Evolutionary conservation across 1,140 invertebrate species (phyloP).

Genomic region (Arion vulgaris): DNA sequence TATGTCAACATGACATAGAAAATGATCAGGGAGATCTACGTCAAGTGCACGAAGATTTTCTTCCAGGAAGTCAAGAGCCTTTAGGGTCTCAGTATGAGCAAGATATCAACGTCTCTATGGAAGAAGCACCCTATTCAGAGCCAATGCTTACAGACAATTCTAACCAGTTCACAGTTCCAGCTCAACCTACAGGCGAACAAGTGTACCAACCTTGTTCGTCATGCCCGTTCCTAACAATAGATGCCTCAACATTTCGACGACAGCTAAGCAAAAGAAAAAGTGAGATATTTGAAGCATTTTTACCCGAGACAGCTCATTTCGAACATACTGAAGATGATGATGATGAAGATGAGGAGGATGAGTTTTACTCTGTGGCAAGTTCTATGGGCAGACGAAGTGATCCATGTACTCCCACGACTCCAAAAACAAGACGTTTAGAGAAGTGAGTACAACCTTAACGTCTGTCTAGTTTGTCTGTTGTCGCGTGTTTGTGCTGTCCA

Average conservation of each 20-base stretch:
- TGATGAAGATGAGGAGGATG: neutral
- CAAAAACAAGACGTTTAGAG: constrained; percentile 1
- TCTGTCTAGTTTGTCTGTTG: too few relatives aligned
- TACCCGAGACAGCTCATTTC: neutral
- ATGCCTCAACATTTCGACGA: neutral
- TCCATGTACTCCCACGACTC: constrained; percentile 5
- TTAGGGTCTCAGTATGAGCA: neutral
- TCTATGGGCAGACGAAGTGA: neutral
- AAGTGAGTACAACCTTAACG: neutral
- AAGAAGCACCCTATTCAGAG: neutral
- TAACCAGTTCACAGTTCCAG: neutral
- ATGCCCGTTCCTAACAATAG: neutral
- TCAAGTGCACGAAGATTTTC: neutral
- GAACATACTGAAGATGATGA: neutral
- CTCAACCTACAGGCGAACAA: neutral
- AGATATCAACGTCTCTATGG: neutral
- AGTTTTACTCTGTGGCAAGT: neutral
- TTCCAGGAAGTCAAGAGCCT: neutral
- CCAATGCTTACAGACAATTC: neutral
- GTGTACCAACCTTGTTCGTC: neutral
- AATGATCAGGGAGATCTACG: neutral
- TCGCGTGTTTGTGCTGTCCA: too few relatives aligned
- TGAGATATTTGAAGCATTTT: neutral
- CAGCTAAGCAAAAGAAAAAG: constrained; percentile 26
- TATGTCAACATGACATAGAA: neutral